These are phyloP conservation scores for Trichoplax adhaerens DNA, from an alignment of 37 sponge, comb jelly and placozoan species.

Conservation along the genomic window DNA sequence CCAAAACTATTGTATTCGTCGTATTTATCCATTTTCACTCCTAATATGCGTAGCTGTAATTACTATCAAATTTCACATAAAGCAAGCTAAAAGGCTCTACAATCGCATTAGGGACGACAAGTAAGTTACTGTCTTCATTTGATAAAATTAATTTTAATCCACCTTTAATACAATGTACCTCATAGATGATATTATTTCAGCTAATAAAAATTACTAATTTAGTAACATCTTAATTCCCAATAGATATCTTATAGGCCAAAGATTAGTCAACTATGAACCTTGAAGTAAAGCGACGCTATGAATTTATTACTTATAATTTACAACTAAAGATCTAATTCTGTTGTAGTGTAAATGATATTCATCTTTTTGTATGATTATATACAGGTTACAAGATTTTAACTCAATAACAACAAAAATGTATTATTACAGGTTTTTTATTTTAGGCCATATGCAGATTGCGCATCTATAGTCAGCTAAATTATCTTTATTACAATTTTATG, in stretches of 20 bases:
- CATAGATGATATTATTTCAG: background rate
- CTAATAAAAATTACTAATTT: background rate
- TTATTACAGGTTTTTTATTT: no score
- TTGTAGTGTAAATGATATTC: no score
- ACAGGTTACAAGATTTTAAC: no score
- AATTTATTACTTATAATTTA: no score
- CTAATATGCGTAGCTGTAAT: conserved; percentile 16
- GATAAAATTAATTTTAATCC: background rate
- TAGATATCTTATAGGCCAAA: conserved; percentile 75
- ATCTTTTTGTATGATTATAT: no score
- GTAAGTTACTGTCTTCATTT: conserved; percentile 21
- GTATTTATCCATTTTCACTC: conserved; percentile 35
- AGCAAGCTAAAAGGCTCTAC: conserved; percentile 43
- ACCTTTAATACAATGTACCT: conserved; percentile 5
- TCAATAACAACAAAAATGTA: no score
- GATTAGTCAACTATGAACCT: conserved; percentile 53
- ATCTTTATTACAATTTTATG: no score
- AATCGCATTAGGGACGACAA: conserved; percentile 66
- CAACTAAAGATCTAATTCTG: no score
- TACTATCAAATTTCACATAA: conserved; percentile 13
- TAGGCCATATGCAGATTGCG: no score
- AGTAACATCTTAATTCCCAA: background rate
- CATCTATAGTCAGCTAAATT: no score
- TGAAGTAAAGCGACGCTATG: background rate
- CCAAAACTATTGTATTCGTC: conserved; percentile 21